Evolutionary conservation across 2,113 vertebrate species (phyloP).

Genomic region (Aptenodytes patagonicus): DNA sequence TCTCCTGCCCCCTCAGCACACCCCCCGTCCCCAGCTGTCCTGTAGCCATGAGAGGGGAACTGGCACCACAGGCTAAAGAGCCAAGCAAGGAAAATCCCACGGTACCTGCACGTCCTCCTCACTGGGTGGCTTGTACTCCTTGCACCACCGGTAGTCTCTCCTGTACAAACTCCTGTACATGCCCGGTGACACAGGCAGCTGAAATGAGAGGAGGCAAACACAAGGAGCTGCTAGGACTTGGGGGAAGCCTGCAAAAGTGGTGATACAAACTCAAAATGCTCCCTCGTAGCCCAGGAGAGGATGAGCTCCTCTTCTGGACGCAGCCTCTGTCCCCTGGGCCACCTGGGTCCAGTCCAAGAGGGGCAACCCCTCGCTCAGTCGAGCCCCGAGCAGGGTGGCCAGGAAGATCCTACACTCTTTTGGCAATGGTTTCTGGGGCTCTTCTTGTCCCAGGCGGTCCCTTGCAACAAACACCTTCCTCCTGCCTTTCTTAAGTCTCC

Average conservation of each 20-base stretch:
- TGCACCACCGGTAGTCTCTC: not conserved
- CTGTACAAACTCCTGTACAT: constrained; percentile 47
- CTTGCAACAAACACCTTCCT: not conserved
- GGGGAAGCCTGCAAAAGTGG: not conserved
- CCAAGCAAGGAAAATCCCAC: rapidly evolving
- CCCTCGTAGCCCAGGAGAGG: not conserved
- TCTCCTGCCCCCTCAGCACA: not conserved
- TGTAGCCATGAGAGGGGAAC: not conserved
- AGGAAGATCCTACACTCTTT: not conserved
- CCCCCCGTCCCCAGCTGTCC: rapidly evolving
- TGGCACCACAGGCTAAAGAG: not conserved
- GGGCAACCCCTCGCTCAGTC: not conserved
- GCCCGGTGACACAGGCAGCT: constrained; percentile 25
- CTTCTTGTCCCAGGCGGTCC: not conserved
- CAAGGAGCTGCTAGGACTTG: not conserved
- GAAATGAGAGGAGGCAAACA: not conserved
- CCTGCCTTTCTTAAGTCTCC: not conserved
- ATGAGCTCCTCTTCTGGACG: not conserved
- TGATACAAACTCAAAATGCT: not conserved
- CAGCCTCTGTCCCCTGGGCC: not conserved
- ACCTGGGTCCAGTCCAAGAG: not conserved
- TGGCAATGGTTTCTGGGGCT: not conserved
- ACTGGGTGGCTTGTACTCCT: not conserved
- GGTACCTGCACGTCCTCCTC: not conserved
- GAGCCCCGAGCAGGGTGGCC: not conserved